These are phyloP conservation scores for Aleiodes leptofemur DNA, from an alignment of 2,888 invertebrate genomes.

Conservation along the genomic window DNA sequence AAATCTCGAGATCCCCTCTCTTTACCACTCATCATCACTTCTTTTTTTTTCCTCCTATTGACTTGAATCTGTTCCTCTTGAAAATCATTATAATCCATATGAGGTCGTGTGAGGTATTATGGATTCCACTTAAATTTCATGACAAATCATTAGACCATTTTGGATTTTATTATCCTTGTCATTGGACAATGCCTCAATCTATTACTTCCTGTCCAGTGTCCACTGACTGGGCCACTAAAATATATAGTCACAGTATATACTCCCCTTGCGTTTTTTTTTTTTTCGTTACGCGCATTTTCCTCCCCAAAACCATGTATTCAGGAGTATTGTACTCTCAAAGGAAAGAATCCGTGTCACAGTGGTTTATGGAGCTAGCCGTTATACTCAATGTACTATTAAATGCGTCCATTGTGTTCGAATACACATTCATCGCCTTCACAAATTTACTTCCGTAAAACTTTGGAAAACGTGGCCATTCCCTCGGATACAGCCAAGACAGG, in stretches of 20 bases:
- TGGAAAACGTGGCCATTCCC: slow-evolving; percentile 50
- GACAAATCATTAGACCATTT: slow-evolving; percentile 1
- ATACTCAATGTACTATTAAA: slow-evolving; percentile 74
- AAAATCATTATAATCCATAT: not conserved
- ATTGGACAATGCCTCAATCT: slow-evolving; percentile 22
- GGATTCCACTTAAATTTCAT: slow-evolving; percentile 9
- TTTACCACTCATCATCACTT: slow-evolving; percentile 29
- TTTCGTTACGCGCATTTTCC: slow-evolving; percentile 46
- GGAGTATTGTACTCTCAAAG: slow-evolving; percentile 15
- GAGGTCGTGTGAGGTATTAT: too few species aligned
- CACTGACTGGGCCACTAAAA: not conserved
- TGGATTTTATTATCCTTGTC: slow-evolving; percentile 9
- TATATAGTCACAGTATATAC: too few species aligned
- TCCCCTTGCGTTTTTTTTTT: not conserved
- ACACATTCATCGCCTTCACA: slow-evolving; percentile 65
- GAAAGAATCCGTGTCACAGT: slow-evolving; percentile 35
- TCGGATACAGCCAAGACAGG: slow-evolving; percentile 37
- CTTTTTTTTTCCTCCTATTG: slow-evolving; percentile 35
- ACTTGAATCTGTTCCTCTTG: not conserved
- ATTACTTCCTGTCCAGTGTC: slow-evolving; percentile 27
- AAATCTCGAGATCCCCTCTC: slow-evolving; percentile 66
- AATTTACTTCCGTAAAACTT: slow-evolving; percentile 68
- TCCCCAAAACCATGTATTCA: slow-evolving; percentile 44
- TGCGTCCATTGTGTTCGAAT: slow-evolving; percentile 70
- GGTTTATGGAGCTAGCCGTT: slow-evolving; percentile 51